Evolutionary conservation across 2,888 invertebrate species (phyloP), one percentile per base, ranked within the genome.

Genomic region (Sphinx pinastri): DNA sequence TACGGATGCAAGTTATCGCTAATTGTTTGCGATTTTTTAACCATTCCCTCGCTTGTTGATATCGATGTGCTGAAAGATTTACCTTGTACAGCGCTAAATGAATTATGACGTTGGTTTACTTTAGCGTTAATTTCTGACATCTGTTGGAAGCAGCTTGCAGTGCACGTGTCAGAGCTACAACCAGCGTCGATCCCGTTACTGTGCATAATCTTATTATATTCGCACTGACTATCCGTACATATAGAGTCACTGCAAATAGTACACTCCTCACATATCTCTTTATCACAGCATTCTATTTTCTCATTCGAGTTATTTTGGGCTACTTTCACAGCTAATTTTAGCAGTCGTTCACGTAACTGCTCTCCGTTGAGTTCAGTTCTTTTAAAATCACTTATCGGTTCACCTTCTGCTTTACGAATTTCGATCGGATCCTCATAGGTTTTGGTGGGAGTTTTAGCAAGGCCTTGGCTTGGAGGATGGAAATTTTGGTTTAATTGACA

Each of bases 271-370:
- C 94, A 94, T 54, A 93, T 88, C 82, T 92, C 93, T 80, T 94
- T 94, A 85, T 94, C 94, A 85, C 94, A 94, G 80, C 94, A 94
- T 82, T 94, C 94, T 76, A 94, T 92, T 86, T 93, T 93, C 77
- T 94, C 94, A 71, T 88, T 88, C 4, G 93, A 87, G 80, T 85
- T 90, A 79, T 77, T 90, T 80, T 91, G 91, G 73, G 93, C 84
- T 67, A 91, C 90, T 85, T 94, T 94, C 6, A 95, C 93, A 5
- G 95, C 95, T 74, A 96, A 92, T 84, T 96, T 96, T 77, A 96
- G 92, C 25, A 96, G 87, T 57, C 96, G 95, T 75, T 96, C 95
- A 71, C 96, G 88, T 68, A 96, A 86, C 79, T 96, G 96, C 76
- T 96, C 96, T 19, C 96, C 96, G 70, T 96, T 96, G 0, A 96